Percentiles rank a stretch among this genome's conserved stretches.
These are phyloP conservation scores for Solenopsis invicta DNA, from an alignment of 1,140 invertebrate genomes.

Conservation along the genomic window DNA sequence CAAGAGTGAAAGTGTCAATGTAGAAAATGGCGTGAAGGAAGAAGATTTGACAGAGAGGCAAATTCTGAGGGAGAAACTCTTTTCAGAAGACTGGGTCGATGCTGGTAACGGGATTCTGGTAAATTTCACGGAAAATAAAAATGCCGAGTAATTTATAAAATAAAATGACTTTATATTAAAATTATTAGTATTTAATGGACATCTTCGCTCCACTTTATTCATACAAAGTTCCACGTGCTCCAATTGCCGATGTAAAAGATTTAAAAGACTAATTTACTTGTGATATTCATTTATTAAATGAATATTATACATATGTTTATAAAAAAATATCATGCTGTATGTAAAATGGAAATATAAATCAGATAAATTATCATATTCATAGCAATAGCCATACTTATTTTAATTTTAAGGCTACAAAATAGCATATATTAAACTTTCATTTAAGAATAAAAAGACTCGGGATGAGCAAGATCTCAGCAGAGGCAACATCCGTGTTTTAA, in stretches of 20 bases:
- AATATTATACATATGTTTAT: background rate
- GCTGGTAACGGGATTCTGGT: conserved; percentile 83
- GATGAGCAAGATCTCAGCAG: too few relatives aligned
- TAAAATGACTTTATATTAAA: conserved; percentile 1
- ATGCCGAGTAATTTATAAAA: conserved; percentile 44
- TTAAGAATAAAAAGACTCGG: too few relatives aligned
- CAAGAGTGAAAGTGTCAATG: conserved; percentile 29
- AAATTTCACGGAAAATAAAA: conserved; percentile 82
- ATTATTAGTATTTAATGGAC: background rate
- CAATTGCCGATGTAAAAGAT: background rate
- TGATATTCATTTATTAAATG: background rate
- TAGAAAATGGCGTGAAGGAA: conserved; percentile 62
- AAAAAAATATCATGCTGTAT: background rate
- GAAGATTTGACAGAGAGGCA: conserved; percentile 70
- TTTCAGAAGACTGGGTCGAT: conserved; percentile 82
- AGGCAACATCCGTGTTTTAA: too few relatives aligned
- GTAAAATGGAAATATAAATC: background rate
- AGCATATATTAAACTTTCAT: too few relatives aligned
- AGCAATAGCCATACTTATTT: background rate
- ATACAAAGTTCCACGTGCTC: background rate
- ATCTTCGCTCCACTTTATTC: background rate
- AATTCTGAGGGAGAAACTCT: conserved; percentile 80
- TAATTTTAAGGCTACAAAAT: too few relatives aligned
- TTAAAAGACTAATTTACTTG: background rate
- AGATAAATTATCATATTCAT: background rate